Evolutionary conservation across 1,140 invertebrate genomes (phyloP), one percentile per base, ranked within the genome.

Genomic region (Trichonephila inaurata): DNA sequence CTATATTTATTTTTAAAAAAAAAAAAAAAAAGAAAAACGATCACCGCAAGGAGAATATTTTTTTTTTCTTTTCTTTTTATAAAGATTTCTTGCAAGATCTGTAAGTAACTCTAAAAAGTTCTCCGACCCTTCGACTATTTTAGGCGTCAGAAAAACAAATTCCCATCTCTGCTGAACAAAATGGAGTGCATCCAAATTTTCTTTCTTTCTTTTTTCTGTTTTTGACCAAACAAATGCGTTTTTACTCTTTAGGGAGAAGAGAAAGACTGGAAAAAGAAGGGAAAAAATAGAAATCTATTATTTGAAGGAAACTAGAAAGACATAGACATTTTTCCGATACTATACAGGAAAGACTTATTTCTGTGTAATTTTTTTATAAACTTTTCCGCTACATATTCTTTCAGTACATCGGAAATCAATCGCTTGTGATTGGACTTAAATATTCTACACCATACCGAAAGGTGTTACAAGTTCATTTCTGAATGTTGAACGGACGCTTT

Each of bases 251-350:
- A 72, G 24, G 24, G 10, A 28, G 24, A 28, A 12, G 28, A 72
- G 14, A 28, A 19, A 18, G 3, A 19, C 14, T 18, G 24, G 24
- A 33, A 77, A 21, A 21, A 62, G 28, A 28, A 28, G 28, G 28
- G 28, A 1, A 28, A n/a, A 62, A 62, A 16, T 62, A 62, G 19
- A 1, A 19, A 4, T 69, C 64, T 33, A 77, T 40, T 24, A 77
- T 77, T 77, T 19, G 0, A 77, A 77, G 16, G 28, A 77, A 77
- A 77, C 69, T 77, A 18, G 28, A 77, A 40, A 33, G 24, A 62
- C 61, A 62, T 62, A 77, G 69, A 77, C 69, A 77, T 77, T 33
- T 77, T 40, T 77, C 28, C 69, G 24, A 77, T 77, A 77, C 18
- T 77, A 28, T 33, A 18, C 14, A 16, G 19, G 69, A 77, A 77